Percentiles rank a stretch among this genome's conserved stretches.
Evolutionary conservation across 2,113 vertebrate genomes (phyloP).

Genomic region (Pelusios castaneus): DNA sequence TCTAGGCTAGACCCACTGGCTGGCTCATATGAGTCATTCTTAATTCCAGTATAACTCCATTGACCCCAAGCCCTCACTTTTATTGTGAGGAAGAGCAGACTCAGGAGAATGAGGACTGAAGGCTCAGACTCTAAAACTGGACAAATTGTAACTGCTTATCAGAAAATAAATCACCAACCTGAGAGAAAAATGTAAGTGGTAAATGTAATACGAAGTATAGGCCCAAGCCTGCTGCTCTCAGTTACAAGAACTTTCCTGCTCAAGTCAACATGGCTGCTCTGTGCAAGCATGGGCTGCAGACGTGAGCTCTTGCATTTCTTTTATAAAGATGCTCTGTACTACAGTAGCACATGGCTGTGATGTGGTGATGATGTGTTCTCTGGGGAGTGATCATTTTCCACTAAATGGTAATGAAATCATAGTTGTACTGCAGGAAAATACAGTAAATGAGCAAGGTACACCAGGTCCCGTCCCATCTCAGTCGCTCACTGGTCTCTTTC

Average conservation of each 20-base stretch:
- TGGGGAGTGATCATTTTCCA: rapidly evolving
- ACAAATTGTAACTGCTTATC: rapidly evolving
- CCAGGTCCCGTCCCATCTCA: not conserved
- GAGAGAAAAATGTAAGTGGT: rapidly evolving
- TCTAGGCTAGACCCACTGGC: not conserved
- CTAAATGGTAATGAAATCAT: not conserved
- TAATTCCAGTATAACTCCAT: not conserved
- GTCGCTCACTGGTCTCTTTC: not conserved
- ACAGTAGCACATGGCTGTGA: not conserved
- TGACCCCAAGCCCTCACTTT: not conserved
- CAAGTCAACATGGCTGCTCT: not conserved
- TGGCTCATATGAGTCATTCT: not conserved
- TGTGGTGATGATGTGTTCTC: rapidly evolving
- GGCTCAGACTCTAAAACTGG: not conserved
- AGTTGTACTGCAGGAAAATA: rapidly evolving
- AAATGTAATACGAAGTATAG: not conserved
- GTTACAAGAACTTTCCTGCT: rapidly evolving
- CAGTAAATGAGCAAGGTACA: not conserved
- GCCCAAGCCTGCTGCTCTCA: not conserved
- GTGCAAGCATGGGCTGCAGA: rapidly evolving
- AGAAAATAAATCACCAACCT: not conserved
- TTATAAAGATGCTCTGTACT: not conserved
- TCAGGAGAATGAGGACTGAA: not conserved
- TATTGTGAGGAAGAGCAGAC: not conserved
- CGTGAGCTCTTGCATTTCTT: not conserved